phyloP scores from a whole-genome alignment of 2,113 vertebrate genomes.

The Seriola rivoliana region DNA sequence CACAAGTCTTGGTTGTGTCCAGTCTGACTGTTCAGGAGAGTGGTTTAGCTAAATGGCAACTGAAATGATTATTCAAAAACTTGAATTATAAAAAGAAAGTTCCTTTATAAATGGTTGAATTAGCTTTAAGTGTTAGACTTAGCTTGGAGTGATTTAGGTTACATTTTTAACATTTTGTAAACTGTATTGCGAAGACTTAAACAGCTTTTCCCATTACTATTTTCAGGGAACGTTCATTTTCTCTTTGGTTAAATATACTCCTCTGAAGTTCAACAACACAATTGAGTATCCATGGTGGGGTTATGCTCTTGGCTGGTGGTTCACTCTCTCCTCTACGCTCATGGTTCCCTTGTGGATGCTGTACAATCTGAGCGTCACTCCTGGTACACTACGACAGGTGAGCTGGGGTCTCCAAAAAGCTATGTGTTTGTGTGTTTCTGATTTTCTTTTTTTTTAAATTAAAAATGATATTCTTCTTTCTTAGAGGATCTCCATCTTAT shows the following conservation, averaged over 20 bases:
- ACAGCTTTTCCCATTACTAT: conserved; percentile 6
- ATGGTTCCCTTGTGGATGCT: conserved; percentile 84
- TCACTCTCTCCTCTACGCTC: conserved; percentile 87
- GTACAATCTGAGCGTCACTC: conserved; percentile 75
- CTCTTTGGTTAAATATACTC: conserved; percentile 84
- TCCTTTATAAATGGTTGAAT: too few relatives aligned
- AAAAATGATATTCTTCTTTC: conserved; percentile 23
- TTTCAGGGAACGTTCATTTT: conserved; percentile 84
- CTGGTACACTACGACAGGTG: conserved; percentile 82
- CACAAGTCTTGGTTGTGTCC: background rate
- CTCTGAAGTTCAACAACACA: conserved; percentile 86
- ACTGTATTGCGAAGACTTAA: background rate
- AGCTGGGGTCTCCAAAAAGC: background rate
- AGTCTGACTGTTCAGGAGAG: background rate
- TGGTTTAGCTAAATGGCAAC: background rate
- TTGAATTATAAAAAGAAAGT: too few relatives aligned
- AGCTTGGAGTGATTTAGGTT: background rate
- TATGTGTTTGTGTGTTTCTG: rapidly evolving
- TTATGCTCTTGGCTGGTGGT: conserved; percentile 84
- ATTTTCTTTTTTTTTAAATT: background rate
- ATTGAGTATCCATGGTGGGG: conserved; percentile 87
- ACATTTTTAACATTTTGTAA: background rate
- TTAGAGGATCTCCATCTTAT: conserved; percentile 80
- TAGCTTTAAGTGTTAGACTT: too few relatives aligned
- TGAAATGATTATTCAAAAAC: too few relatives aligned